Evolutionary conservation across 2,888 invertebrate species (phyloP).

Genomic region (Drosophila multiciliata): DNA sequence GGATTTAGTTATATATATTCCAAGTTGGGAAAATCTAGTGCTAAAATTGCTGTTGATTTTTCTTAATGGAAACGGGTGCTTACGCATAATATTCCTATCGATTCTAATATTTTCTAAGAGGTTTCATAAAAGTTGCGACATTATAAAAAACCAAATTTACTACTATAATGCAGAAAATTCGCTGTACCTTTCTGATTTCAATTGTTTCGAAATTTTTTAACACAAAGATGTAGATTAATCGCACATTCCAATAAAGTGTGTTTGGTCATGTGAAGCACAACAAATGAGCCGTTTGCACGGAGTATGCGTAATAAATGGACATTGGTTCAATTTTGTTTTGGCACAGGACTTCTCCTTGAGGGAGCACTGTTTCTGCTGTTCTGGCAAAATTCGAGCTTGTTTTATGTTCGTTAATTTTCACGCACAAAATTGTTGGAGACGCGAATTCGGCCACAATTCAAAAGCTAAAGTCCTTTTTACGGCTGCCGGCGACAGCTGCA

Average conservation of each 20-base stretch:
- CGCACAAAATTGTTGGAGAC: constrained; percentile 29
- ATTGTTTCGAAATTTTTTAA: neutral
- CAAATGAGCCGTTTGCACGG: neutral
- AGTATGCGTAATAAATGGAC: neutral
- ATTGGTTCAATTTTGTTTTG: neutral
- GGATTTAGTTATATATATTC: too few species aligned
- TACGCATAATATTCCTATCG: too few species aligned
- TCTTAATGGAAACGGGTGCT: too few species aligned
- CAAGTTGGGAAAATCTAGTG: too few species aligned
- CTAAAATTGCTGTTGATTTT: too few species aligned
- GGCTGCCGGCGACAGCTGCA: constrained; percentile 78
- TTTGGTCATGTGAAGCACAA: neutral
- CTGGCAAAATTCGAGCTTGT: neutral
- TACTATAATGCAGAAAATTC: neutral
- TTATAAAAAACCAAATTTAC: neutral
- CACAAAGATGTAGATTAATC: neutral
- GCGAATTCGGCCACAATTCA: constrained; percentile 53
- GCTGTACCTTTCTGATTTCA: neutral
- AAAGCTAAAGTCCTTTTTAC: constrained; percentile 73
- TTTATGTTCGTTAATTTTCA: constrained; percentile 35
- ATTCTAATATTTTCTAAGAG: too few species aligned
- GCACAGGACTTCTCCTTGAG: neutral
- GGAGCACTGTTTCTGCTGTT: neutral
- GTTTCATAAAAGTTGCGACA: too few species aligned
- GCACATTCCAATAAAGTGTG: neutral